phyloP scores from a whole-genome alignment of 2,888 invertebrate species.

The Malacosoma neustria region DNA sequence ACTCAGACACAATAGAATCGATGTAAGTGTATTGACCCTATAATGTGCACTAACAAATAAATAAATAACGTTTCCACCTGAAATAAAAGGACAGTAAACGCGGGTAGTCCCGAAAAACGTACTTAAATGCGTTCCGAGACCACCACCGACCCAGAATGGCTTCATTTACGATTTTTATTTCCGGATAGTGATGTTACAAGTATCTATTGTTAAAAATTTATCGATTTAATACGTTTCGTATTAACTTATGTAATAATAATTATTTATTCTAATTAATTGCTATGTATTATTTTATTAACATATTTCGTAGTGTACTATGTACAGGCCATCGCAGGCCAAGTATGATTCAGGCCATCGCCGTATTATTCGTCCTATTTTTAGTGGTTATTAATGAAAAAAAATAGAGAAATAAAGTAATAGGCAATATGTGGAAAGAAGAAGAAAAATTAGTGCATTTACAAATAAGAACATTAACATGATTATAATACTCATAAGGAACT shows the following conservation, averaged over 20 bases:
- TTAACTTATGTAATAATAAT: too few relatives aligned
- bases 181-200: conserved; percentile 38
- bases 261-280: background rate
- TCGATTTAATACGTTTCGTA: conserved; percentile 1
- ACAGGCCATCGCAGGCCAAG: too few relatives aligned
- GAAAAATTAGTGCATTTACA: too few relatives aligned
- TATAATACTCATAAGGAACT: too few relatives aligned
- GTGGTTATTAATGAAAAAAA: too few relatives aligned
- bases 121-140: conserved; percentile 66
- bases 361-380: too few relatives aligned
- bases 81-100: conserved; percentile 71
- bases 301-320: too few relatives aligned
- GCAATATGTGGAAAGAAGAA: too few relatives aligned
- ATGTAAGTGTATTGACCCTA: conserved; percentile 19
- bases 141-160: conserved; percentile 58
- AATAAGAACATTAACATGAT: too few relatives aligned
- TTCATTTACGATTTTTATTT: conserved; percentile 75
- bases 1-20: conserved; percentile 1
- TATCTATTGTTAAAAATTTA: conserved; percentile 1
- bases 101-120: conserved; percentile 53
- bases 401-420: too few relatives aligned
- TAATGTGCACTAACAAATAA: conserved; percentile 30
- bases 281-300: background rate
- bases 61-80: conserved; percentile 65
- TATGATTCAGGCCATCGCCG: too few relatives aligned